Evolutionary conservation across 2,888 invertebrate genomes (phyloP).

Genomic region (Papilio elwesi): DNA sequence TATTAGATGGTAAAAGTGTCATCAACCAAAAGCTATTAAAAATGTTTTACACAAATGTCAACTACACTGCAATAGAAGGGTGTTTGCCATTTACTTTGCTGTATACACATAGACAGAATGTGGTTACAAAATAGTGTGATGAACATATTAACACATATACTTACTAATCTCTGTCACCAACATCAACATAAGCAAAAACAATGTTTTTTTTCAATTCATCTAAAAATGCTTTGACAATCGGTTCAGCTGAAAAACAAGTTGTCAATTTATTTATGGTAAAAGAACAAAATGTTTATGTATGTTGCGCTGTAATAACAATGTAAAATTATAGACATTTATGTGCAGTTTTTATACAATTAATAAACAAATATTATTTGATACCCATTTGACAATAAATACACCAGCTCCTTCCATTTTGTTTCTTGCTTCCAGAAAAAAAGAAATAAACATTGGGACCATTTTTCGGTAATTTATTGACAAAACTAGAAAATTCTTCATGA

Average conservation of each 20-base stretch:
- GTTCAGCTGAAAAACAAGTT: conserved; percentile 86
- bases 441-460: conserved; percentile 72
- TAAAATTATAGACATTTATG: neutral
- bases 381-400: conserved; percentile 84
- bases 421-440: conserved; percentile 69
- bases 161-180: conserved; percentile 90
- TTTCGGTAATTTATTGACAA: conserved; percentile 54
- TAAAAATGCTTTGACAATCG: conserved; percentile 89
- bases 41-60: too few species aligned
- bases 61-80: too few species aligned
- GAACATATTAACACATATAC: conserved; percentile 58
- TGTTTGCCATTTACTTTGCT: neutral
- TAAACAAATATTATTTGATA: conserved; percentile 48
- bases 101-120: neutral
- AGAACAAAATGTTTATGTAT: too few species aligned
- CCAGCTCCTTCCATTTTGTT: conserved; percentile 91
- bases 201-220: conserved; percentile 84
- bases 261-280: neutral
- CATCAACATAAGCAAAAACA: conserved; percentile 90
- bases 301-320: too few species aligned
- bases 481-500: conserved; percentile 63
- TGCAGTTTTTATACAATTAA: neutral
- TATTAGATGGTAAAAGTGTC: too few species aligned
- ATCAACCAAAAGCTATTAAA: too few species aligned
- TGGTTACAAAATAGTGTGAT: conserved; percentile 8